Evolutionary conservation across 2,797 vertebrate species (phyloP).

Genomic region (Urosaurus nigricauda): DNA sequence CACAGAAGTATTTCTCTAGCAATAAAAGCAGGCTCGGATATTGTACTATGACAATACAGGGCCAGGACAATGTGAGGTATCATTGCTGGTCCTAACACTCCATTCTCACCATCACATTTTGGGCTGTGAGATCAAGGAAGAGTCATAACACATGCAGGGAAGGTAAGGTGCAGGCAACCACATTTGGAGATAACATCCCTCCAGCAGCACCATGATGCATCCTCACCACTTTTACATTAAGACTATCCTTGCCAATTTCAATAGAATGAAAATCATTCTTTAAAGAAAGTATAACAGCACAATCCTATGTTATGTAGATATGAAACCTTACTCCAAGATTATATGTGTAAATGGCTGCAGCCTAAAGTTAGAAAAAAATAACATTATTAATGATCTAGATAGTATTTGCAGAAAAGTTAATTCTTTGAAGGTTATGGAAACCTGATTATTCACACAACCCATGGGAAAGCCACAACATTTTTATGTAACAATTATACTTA

Average conservation of each 20-base stretch:
- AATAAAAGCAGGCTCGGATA: not conserved
- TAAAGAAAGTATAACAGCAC: not conserved
- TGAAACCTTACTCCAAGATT: not conserved
- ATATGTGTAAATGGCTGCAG: not conserved
- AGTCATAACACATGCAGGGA: too few species aligned
- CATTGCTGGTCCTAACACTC: too few species aligned
- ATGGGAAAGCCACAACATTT: not conserved
- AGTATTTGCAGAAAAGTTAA: not conserved
- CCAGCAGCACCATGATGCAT: not conserved
- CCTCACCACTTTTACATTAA: not conserved
- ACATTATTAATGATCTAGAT: not conserved
- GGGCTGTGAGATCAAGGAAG: too few species aligned
- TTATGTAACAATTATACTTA: not conserved
- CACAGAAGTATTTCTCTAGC: not conserved
- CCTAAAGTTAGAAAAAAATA: not conserved
- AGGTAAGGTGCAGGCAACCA: too few species aligned
- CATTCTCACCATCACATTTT: too few species aligned
- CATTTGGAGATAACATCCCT: not conserved
- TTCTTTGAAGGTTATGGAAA: not conserved
- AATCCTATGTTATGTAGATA: not conserved
- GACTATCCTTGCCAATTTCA: rapidly evolving
- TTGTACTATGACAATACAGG: not conserved
- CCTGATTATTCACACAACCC: not conserved
- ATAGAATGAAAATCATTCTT: not conserved
- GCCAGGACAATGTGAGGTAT: not conserved